A percentile compares a stretch with the other conserved stretches of the same genome.
Evolutionary conservation across 2,113 vertebrate species (phyloP).

Genomic region (Sceloporus tristichus): DNA sequence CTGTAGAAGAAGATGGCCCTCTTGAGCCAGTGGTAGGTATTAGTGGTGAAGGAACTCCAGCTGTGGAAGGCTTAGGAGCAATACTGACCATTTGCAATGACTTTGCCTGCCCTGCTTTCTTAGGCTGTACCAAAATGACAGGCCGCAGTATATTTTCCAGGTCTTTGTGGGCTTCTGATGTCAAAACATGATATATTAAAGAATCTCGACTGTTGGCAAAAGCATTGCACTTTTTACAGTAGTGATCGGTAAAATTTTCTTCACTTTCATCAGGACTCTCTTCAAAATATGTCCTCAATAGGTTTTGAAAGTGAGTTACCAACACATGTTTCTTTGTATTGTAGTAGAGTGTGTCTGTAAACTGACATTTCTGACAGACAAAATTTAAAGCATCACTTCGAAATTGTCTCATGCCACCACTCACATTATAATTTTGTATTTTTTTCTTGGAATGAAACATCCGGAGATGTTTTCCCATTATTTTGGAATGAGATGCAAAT

Average conservation of each 20-base stretch:
- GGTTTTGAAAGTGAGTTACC: slow-evolving; percentile 81
- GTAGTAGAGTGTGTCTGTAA: slow-evolving; percentile 86
- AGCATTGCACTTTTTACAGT: slow-evolving; percentile 90
- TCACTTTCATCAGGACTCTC: slow-evolving; percentile 70
- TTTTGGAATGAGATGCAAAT: slow-evolving; percentile 81
- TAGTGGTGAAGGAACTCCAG: slow-evolving; percentile 37
- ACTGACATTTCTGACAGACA: slow-evolving; percentile 85
- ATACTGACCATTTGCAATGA: slow-evolving; percentile 65
- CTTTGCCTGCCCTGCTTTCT: slow-evolving; percentile 73
- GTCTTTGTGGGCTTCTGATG: slow-evolving; percentile 88
- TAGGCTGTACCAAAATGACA: slow-evolving; percentile 85
- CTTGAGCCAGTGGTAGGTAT: slow-evolving; percentile 47
- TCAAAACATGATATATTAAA: slow-evolving; percentile 91
- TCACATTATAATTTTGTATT: slow-evolving; percentile 74
- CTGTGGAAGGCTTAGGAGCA: slow-evolving; percentile 77
- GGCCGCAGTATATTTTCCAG: slow-evolving; percentile 87
- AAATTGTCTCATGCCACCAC: slow-evolving; percentile 73
- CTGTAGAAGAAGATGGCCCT: slow-evolving; percentile 26
- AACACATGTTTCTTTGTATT: slow-evolving; percentile 91
- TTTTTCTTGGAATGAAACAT: slow-evolving; percentile 84
- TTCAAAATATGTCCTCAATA: slow-evolving; percentile 84
- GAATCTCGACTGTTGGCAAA: slow-evolving; percentile 87
- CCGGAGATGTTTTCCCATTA: slow-evolving; percentile 82
- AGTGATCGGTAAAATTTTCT: slow-evolving; percentile 77
- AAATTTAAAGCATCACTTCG: slow-evolving; percentile 81